Evolutionary conservation across 2,888 invertebrate species (phyloP).

Genomic region (Metellina segmentata): DNA sequence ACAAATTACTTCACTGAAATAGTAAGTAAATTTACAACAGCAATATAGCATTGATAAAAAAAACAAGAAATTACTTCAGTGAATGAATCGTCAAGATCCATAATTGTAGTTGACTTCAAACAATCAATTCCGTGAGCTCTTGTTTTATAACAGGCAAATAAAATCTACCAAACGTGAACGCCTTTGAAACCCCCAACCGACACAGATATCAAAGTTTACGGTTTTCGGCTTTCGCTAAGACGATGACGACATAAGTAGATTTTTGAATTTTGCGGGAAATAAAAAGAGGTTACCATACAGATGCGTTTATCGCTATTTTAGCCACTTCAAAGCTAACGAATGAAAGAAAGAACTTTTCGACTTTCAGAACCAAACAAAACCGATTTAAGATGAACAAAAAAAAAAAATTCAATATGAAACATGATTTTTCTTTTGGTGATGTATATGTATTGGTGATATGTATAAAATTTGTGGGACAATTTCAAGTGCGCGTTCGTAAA

Average conservation of each 20-base stretch:
- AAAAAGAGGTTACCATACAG: too few relatives aligned
- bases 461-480: too few relatives aligned
- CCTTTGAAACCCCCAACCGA: background rate
- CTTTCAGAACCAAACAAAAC: too few relatives aligned
- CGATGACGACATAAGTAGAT: background rate
- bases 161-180: background rate
- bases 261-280: conserved; percentile 38
- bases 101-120: background rate
- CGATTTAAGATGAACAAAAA: too few relatives aligned
- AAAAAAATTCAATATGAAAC: too few relatives aligned
- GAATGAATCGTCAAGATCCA: conserved; percentile 65
- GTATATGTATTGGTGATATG: too few relatives aligned
- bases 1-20: background rate
- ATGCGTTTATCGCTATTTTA: too few relatives aligned
- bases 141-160: background rate
- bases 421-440: too few relatives aligned
- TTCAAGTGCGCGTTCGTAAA: too few relatives aligned
- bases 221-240: background rate
- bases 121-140: background rate
- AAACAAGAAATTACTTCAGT: conserved; percentile 46
- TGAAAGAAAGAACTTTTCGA: too few relatives aligned
- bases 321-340: too few relatives aligned
- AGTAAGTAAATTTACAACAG: too few relatives aligned
- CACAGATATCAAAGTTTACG: background rate
- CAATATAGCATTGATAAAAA: background rate